Evolutionary conservation across 2,113 vertebrate species (phyloP).

Genomic region (Dipodomys stephensi): DNA sequence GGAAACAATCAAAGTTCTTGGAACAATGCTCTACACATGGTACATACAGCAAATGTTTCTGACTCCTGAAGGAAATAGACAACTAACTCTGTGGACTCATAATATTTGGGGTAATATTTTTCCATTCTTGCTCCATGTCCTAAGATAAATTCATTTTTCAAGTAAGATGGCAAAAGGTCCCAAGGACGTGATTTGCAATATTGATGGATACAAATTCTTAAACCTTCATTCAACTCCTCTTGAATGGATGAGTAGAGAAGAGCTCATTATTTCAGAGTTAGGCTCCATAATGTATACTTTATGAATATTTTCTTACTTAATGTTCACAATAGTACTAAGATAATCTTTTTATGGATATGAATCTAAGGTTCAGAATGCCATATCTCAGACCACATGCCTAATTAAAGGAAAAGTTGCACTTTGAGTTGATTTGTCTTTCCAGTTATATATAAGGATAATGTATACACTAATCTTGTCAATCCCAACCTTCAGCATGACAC

Average conservation of each 20-base stretch:
- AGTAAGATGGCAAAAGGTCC: not conserved
- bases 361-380: not conserved
- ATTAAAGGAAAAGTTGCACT: not conserved
- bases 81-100: not conserved
- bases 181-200: not conserved
- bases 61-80: not conserved
- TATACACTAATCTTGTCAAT: not conserved
- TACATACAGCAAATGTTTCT: not conserved
- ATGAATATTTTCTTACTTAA: not conserved
- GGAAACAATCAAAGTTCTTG: not conserved
- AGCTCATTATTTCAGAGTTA: not conserved
- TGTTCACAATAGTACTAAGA: not conserved
- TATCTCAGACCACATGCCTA: not conserved
- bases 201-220: not conserved
- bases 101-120: not conserved
- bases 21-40: not conserved
- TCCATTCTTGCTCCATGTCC: not conserved
- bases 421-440: constrained; percentile 18
- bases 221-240: not conserved
- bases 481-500: not conserved
- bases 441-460: not conserved
- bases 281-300: not conserved
- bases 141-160: not conserved
- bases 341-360: not conserved
- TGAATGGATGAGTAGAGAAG: not conserved